Percentiles rank a stretch among this genome's conserved stretches.
Conservation (phyloP, 2,888 invertebrate genomes). For the Agrotis clavis region DNA sequence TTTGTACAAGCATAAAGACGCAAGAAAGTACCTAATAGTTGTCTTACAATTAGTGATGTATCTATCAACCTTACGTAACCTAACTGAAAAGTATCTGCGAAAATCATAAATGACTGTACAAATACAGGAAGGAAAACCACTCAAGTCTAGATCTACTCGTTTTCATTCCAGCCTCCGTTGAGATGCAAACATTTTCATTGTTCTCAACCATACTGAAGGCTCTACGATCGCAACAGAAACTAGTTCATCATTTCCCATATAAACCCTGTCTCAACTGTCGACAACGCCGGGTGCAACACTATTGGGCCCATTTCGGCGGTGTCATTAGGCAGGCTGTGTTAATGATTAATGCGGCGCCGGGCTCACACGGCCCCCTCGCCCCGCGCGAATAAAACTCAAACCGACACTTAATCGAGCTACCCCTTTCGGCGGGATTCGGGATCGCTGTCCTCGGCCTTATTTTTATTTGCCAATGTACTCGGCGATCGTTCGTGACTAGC, state of each 20-base stretch:
- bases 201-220: not conserved
- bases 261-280: constrained; percentile 62
- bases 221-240: not conserved
- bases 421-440: constrained; percentile 89
- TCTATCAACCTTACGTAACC: no score
- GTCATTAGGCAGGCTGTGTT: constrained; percentile 90
- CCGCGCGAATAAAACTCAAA: constrained; percentile 87
- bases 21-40: no score
- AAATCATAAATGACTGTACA: no score
- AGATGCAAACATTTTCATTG: constrained; percentile 1
- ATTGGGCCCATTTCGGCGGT: constrained; percentile 86
- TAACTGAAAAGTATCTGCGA: no score
- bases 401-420: constrained; percentile 89
- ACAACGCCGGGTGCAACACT: constrained; percentile 74
- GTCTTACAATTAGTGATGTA: no score
- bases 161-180: not conserved
- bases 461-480: constrained; percentile 81
- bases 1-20: no score
- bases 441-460: constrained; percentile 79
- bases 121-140: no score
- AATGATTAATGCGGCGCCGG: constrained; percentile 91
- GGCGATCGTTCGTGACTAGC: constrained; percentile 74
- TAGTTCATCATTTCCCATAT: constrained; percentile 17
- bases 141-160: not conserved
- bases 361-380: constrained; percentile 79